A percentile compares a stretch with the other conserved stretches of the same genome.
These are phyloP conservation scores for Corythornis leucogaster DNA, from an alignment of 2,797 vertebrate species.

Conservation along the genomic window DNA sequence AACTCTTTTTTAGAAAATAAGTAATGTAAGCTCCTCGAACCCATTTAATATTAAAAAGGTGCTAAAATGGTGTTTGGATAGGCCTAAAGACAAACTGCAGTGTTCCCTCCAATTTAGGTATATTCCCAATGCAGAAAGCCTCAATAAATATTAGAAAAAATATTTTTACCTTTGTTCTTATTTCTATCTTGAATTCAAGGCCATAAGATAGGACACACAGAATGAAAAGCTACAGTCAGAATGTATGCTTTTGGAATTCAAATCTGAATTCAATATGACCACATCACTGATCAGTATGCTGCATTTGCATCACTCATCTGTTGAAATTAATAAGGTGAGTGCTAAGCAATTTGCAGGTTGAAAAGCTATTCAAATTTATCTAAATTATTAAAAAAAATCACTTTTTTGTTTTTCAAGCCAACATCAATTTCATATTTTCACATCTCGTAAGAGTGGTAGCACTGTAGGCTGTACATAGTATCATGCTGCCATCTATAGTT, in stretches of 20 bases:
- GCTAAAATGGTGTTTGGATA: not conserved
- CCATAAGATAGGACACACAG: rapidly evolving
- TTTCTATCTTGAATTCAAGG: not conserved
- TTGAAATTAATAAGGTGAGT: not conserved
- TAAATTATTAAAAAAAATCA: not conserved
- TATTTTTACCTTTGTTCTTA: not conserved
- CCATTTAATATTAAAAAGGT: not conserved
- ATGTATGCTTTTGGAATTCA: not conserved
- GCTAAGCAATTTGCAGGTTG: not conserved
- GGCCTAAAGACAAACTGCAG: not conserved
- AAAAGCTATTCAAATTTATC: not conserved
- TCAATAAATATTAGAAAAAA: not conserved
- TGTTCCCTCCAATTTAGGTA: not conserved
- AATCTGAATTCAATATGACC: not conserved
- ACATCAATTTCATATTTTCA: not conserved
- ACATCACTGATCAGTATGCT: not conserved
- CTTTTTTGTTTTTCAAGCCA: not conserved
- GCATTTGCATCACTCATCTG: not conserved
- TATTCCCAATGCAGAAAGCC: not conserved
- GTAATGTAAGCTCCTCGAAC: not conserved
- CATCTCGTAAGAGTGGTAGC: not conserved
- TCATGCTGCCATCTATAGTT: conserved; percentile 62
- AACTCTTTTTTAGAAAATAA: not conserved
- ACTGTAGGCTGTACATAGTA: not conserved
- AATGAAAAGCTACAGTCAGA: not conserved